Evolutionary conservation across 35 echinoderm and acorn worm species (phyloP), one percentile per base, ranked within the genome.

Genomic region (Strongylocentrotus purpuratus): DNA sequence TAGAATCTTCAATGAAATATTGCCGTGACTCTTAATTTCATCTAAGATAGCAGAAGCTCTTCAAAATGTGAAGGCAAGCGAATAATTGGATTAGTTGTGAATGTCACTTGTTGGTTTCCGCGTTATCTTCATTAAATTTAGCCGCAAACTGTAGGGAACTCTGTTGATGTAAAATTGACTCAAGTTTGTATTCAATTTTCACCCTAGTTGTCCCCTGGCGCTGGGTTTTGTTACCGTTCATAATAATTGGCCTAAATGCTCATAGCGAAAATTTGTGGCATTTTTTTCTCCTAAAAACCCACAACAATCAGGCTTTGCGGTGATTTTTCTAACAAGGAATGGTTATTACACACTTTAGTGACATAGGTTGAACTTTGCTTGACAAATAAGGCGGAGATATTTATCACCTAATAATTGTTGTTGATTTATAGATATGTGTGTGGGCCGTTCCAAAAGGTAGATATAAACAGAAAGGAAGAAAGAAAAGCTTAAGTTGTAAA

Each of bases 41-140:
- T 89, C 45, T 33, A 45, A 45, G 87, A 89, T 45, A 45, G 33
- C 87, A 18, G 87, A 45, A 89, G 14, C 45, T 89, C 15, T 89
- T 89, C 87, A 89, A 46, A 14, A 28, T 89, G 87, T 45, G 32
- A 41, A 89, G 87, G 32, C 31, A 89, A 41, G 87, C 87, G 87
- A 33, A 41, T 89, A 89, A 89, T 89, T 89, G 87, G 87, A 46
- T 46, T 89, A 31, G 33, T 46, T 33, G 12, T 46, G 52, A 14
- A 89, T 46, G 45, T 33, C 87, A 89, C 87, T 89, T 89, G 32
- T 89, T 33, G 87, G 87, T 46, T 59, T 45, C 87, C 87, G 32
- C 20, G 65, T 78, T 78, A 55, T 55, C 28, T 28, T 78, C 65
- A 78, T 78, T 78, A 7, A n/a, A 78, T 78, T 78, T 78, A 78